Evolutionary conservation across 30 jellyfish, hydroid and myxozoan species (phyloP).

Genomic region (Hydractinia echinata): DNA sequence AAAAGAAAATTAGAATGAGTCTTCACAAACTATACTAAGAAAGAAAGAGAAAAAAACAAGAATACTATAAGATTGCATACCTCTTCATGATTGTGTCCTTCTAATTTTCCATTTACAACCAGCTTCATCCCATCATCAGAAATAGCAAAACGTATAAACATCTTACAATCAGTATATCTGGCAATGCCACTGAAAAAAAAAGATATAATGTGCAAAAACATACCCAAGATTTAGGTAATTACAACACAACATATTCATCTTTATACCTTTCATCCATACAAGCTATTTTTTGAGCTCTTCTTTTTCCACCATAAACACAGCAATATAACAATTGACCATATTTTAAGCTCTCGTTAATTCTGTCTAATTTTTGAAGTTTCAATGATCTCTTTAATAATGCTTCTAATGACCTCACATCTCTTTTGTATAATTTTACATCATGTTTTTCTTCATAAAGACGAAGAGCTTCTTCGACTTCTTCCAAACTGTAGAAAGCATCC

Average conservation of each 20-base stretch:
- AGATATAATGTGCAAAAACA: background rate
- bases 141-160: constrained; percentile 44
- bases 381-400: constrained; percentile 38
- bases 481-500: constrained; percentile 42
- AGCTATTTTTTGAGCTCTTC: constrained; percentile 45
- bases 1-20: background rate
- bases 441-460: constrained; percentile 35
- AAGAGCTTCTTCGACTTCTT: constrained; percentile 38
- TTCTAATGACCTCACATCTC: constrained; percentile 41
- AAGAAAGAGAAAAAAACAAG: background rate
- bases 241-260: background rate
- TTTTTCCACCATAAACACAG: constrained; percentile 46
- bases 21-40: background rate
- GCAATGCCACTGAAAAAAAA: constrained; percentile 34
- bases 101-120: constrained; percentile 45
- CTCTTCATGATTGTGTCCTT: constrained; percentile 37
- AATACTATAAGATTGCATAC: background rate
- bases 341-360: constrained; percentile 24
- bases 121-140: constrained; percentile 47
- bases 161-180: constrained; percentile 36
- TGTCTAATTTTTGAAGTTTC: constrained; percentile 34
- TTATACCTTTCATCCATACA: constrained; percentile 51
- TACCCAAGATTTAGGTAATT: background rate
- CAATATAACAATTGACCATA: constrained; percentile 46
- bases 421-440: constrained; percentile 29